These are phyloP conservation scores for Lithophane semibrunnea DNA, from an alignment of 2,888 invertebrate genomes.

Conservation along the genomic window DNA sequence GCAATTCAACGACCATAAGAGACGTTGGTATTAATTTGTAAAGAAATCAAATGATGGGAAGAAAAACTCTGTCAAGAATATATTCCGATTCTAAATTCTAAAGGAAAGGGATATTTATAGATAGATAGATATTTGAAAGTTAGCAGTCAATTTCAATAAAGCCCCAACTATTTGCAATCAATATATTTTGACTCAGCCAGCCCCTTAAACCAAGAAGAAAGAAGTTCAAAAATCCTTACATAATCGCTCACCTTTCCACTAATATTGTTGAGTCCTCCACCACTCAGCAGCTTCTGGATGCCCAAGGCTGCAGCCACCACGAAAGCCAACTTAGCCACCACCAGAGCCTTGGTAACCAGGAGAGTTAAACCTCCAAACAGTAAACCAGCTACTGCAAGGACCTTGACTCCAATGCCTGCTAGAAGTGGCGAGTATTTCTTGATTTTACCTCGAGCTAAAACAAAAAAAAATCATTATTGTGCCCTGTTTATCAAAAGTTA, in stretches of 20 bases:
- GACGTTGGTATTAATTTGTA: neutral
- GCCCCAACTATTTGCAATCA: neutral
- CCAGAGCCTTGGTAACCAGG: constrained; percentile 93
- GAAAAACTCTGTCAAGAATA: neutral
- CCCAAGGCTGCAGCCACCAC: constrained; percentile 93
- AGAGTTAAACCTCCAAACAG: constrained; percentile 93
- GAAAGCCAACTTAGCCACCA: constrained; percentile 95
- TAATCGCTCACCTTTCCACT: constrained; percentile 83
- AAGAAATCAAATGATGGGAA: neutral
- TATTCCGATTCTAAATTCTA: neutral
- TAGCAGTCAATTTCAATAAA: neutral
- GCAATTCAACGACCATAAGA: neutral
- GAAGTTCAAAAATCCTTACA: constrained; percentile 11
- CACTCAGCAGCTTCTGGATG: constrained; percentile 92
- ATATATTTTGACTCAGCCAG: neutral
- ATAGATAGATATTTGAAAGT: neutral
- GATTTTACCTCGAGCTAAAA: constrained; percentile 93
- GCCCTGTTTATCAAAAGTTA: too few species aligned
- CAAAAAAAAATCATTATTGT: neutral
- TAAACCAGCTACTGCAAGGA: constrained; percentile 93
- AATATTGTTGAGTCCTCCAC: constrained; percentile 85
- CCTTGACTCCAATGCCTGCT: constrained; percentile 93
- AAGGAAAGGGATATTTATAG: neutral
- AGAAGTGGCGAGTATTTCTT: constrained; percentile 94
- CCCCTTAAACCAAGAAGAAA: neutral